A percentile compares a stretch with the other conserved stretches of the same genome.
These are phyloP conservation scores for Nesospiza acunhae DNA, from an alignment of 2,113 vertebrate species.

Conservation along the genomic window DNA sequence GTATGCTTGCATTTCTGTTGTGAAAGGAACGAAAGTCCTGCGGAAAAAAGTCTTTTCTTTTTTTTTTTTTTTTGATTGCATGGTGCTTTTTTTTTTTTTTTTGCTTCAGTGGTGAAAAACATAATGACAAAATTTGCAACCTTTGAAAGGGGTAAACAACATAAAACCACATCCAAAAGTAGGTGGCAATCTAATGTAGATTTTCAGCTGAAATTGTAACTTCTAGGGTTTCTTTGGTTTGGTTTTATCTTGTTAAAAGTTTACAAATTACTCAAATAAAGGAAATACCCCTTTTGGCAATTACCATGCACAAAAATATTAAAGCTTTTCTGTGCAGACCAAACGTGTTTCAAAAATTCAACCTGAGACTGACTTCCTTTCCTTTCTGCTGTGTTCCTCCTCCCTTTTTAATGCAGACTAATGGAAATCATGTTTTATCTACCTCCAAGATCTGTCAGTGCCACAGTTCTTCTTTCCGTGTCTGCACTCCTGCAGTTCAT, in stretches of 20 bases:
- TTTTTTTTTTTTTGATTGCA: neutral
- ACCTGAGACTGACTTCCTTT: neutral
- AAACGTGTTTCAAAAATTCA: neutral
- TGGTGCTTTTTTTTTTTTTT: neutral
- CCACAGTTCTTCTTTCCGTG: neutral
- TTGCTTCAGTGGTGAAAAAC: neutral
- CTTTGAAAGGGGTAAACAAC: neutral
- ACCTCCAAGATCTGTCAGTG: neutral
- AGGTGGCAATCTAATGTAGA: neutral
- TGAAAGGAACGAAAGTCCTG: neutral
- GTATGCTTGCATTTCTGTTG: neutral
- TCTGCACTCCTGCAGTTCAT: neutral
- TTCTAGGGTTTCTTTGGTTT: neutral
- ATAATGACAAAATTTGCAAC: neutral
- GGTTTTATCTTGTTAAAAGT: neutral
- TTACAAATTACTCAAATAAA: neutral
- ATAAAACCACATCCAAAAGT: neutral
- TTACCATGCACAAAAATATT: neutral
- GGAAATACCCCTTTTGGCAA: neutral
- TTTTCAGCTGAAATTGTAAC: neutral
- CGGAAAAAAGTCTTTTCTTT: neutral
- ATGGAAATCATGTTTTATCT: neutral
- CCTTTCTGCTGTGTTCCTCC: accelerated
- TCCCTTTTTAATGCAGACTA: neutral
- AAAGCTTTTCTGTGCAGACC: neutral